A percentile compares a stretch with the other conserved stretches of the same genome.
phyloP scores from a whole-genome alignment of 2,113 vertebrate genomes.

The Sander vitreus region DNA sequence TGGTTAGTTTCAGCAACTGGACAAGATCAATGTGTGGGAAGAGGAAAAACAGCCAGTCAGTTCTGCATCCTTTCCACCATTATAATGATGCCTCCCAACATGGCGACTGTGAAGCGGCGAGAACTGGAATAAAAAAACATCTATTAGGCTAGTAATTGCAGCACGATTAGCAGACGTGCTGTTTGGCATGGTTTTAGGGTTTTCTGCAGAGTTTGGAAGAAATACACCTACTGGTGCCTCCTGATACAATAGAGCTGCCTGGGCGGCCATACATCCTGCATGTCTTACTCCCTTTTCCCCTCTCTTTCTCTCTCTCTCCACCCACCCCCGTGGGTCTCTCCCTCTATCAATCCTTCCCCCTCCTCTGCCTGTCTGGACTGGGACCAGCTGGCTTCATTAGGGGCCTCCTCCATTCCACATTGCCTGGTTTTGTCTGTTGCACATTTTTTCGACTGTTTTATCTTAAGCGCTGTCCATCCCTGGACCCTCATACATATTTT shows the following conservation, averaged over 20 bases:
- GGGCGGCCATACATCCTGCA: slow-evolving; percentile 86
- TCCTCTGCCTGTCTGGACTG: slow-evolving; percentile 85
- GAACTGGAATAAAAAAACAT: slow-evolving; percentile 72
- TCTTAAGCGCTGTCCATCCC: slow-evolving; percentile 86
- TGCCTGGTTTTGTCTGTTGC: slow-evolving; percentile 86
- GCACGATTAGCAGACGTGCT: slow-evolving; percentile 86
- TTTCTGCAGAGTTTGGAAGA: slow-evolving; percentile 84
- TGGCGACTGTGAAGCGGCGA: slow-evolving; percentile 66
- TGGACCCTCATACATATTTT: slow-evolving; percentile 85
- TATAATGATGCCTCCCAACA: slow-evolving; percentile 67
- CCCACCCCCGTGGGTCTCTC: slow-evolving; percentile 74
- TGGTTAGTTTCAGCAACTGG: slow-evolving; percentile 18
- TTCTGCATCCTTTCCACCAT: slow-evolving; percentile 43
- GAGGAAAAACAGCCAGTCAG: slow-evolving; percentile 21
- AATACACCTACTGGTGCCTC: slow-evolving; percentile 85
- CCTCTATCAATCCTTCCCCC: slow-evolving; percentile 83
- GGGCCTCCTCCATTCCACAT: slow-evolving; percentile 84
- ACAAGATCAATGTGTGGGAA: slow-evolving; percentile 9
- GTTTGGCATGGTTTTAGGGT: slow-evolving; percentile 81
- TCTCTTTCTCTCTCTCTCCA: slow-evolving; percentile 65
- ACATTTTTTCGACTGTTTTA: slow-evolving; percentile 88
- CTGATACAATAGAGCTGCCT: slow-evolving; percentile 89
- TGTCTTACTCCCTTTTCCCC: slow-evolving; percentile 78
- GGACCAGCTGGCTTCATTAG: slow-evolving; percentile 90
- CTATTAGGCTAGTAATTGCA: slow-evolving; percentile 88